Conservation (phyloP, 2,888 invertebrate species). For the Ceraclea dissimilis region DNA sequence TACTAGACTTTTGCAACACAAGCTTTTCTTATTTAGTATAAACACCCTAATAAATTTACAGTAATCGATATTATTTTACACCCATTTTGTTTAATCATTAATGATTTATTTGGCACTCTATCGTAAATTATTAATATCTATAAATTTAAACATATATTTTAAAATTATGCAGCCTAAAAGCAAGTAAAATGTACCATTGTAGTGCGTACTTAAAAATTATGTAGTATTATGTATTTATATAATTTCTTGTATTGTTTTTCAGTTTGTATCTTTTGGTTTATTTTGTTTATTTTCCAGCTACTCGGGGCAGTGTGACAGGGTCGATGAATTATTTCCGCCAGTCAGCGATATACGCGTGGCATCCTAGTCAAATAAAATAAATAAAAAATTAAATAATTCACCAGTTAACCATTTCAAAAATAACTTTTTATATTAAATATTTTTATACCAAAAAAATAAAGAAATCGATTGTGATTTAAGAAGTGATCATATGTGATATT, state of each 20-base stretch:
- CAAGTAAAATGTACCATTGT: too few species aligned
- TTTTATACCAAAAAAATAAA: not conserved
- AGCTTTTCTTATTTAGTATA: too few species aligned
- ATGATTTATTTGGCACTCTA: too few species aligned
- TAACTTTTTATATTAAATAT: constrained; percentile 2
- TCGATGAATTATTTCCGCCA: constrained; percentile 87
- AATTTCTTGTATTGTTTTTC: constrained; percentile 1
- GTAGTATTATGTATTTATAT: too few species aligned
- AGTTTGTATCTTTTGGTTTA: constrained; percentile 3
- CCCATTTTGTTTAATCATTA: too few species aligned
- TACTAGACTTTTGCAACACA: too few species aligned
- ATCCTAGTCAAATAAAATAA: not conserved
- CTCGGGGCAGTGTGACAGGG: constrained; percentile 85
- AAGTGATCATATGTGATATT: constrained; percentile 16
- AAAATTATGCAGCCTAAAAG: too few species aligned
- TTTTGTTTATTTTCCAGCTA: constrained; percentile 76
- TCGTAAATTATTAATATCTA: too few species aligned
- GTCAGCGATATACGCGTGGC: constrained; percentile 30
- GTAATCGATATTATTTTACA: too few species aligned
- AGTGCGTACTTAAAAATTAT: not conserved
- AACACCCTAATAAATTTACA: too few species aligned
- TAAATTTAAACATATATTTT: too few species aligned
- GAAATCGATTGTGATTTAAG: constrained; percentile 5
- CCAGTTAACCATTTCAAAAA: constrained; percentile 8
- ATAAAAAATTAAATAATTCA: constrained; percentile 1